These are phyloP conservation scores for Synergus itoensis DNA, from an alignment of 2,888 invertebrate genomes.

Conservation along the genomic window DNA sequence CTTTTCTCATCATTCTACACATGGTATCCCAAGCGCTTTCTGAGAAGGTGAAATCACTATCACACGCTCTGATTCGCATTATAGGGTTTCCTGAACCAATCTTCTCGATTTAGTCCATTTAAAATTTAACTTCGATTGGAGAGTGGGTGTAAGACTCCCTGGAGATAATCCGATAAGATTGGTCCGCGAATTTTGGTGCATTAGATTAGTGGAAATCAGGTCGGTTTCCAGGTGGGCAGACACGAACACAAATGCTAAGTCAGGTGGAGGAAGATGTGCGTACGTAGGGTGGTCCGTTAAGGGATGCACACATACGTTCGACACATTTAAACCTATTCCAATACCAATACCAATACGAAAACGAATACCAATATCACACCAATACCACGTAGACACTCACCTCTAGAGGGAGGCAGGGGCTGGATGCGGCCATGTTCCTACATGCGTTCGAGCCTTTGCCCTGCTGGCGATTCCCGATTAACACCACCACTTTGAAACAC, in stretches of 20 bases:
- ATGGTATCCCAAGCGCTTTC: neutral
- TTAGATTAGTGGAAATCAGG: slow-evolving; percentile 49
- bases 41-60: neutral
- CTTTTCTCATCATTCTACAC: neutral
- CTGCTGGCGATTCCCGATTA: slow-evolving; percentile 72
- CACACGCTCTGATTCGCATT: neutral
- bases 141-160: neutral
- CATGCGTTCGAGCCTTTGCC: slow-evolving; percentile 78
- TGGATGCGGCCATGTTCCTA: slow-evolving; percentile 78
- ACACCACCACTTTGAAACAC: slow-evolving; percentile 63
- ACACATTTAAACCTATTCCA: neutral
- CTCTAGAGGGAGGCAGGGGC: slow-evolving; percentile 78
- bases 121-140: neutral
- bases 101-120: neutral
- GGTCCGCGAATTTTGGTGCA: slow-evolving; percentile 43
- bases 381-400: slow-evolving; percentile 67
- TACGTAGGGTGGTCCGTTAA: slow-evolving; percentile 34
- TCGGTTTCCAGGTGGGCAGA: slow-evolving; percentile 51
- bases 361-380: neutral
- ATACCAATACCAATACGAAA: slow-evolving; percentile 3
- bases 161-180: slow-evolving; percentile 4
- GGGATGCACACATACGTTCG: slow-evolving; percentile 6
- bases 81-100: neutral
- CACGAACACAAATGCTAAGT: slow-evolving; percentile 46
- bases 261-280: slow-evolving; percentile 42